These are phyloP conservation scores for Scaptomyza cyrtandrae DNA, from an alignment of 2,888 invertebrate genomes.

Conservation along the genomic window DNA sequence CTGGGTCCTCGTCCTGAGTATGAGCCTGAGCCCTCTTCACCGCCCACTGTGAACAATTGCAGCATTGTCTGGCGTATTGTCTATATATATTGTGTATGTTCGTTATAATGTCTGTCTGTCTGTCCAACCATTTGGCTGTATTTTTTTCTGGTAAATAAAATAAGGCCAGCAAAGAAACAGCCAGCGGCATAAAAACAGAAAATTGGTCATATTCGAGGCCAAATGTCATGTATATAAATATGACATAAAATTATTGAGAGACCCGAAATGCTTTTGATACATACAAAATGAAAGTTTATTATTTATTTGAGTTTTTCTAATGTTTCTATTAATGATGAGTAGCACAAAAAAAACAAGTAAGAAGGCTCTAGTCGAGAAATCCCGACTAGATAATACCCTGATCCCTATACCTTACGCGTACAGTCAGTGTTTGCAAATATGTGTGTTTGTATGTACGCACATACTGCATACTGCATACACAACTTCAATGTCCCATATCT, in stretches of 20 bases:
- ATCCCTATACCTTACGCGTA: too few species aligned
- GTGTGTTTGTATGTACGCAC: too few species aligned
- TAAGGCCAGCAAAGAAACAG: slow-evolving; percentile 43
- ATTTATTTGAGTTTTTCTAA: slow-evolving; percentile 18
- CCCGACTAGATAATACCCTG: too few species aligned
- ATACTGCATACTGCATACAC: too few species aligned
- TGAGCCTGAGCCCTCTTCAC: slow-evolving; percentile 23
- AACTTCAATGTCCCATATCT: too few species aligned
- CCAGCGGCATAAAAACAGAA: slow-evolving; percentile 36
- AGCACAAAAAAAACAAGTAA: not conserved
- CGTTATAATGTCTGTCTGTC: slow-evolving; percentile 5
- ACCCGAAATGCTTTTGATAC: slow-evolving; percentile 21
- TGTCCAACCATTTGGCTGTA: slow-evolving; percentile 36
- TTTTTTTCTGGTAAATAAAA: slow-evolving; percentile 67
- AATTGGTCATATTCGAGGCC: slow-evolving; percentile 47
- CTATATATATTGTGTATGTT: slow-evolving; percentile 17
- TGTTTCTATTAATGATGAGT: not conserved
- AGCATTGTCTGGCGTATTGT: slow-evolving; percentile 59
- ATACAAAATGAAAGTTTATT: slow-evolving; percentile 11
- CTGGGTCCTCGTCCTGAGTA: slow-evolving; percentile 11
- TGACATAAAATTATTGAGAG: slow-evolving; percentile 58
- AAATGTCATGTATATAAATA: slow-evolving; percentile 59
- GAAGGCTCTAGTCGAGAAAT: too few species aligned
- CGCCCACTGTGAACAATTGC: slow-evolving; percentile 69
- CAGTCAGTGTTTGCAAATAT: too few species aligned